Percentiles rank a stretch among this genome's conserved stretches.
phyloP scores from a whole-genome alignment of 2,797 vertebrate genomes.

The Mus spretus region DNA sequence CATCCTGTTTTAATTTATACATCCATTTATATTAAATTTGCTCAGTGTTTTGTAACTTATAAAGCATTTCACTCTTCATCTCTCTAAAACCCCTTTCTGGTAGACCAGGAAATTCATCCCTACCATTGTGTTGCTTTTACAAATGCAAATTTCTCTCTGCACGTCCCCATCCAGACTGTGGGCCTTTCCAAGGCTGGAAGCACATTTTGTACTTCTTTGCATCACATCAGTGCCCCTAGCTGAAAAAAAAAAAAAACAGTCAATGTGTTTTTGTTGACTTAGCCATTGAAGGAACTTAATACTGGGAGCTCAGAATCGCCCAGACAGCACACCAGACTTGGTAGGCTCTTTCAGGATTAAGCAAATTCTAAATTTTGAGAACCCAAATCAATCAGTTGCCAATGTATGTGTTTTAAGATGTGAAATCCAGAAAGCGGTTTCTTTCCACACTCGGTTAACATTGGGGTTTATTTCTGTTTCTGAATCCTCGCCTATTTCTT shows the following conservation, averaged over 20 bases:
- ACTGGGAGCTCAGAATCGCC: slow-evolving; percentile 59
- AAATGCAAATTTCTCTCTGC: slow-evolving; percentile 66
- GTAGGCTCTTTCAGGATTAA: slow-evolving; percentile 71
- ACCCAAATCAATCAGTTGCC: slow-evolving; percentile 37
- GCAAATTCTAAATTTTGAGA: slow-evolving; percentile 73
- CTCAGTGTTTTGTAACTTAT: slow-evolving; percentile 62
- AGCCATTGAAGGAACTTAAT: slow-evolving; percentile 71
- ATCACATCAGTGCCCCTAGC: slow-evolving; percentile 69
- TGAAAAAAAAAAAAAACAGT: slow-evolving; percentile 56
- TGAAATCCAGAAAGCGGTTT: slow-evolving; percentile 60
- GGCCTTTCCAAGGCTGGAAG: slow-evolving; percentile 66
- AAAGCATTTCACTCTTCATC: slow-evolving; percentile 60
- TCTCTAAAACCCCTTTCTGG: slow-evolving; percentile 47
- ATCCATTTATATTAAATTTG: slow-evolving; percentile 65
- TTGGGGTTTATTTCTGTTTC: slow-evolving; percentile 69
- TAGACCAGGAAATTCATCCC: slow-evolving; percentile 49
- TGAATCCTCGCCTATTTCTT: slow-evolving; percentile 57
- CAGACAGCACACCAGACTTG: slow-evolving; percentile 43
- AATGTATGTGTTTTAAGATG: slow-evolving; percentile 22
- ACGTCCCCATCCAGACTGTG: slow-evolving; percentile 5
- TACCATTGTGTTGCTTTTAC: slow-evolving; percentile 39
- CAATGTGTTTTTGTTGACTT: slow-evolving; percentile 77
- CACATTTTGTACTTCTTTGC: slow-evolving; percentile 67
- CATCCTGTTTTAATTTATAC: slow-evolving; percentile 66
- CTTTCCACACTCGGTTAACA: slow-evolving; percentile 60